phyloP scores from a whole-genome alignment of 2,797 vertebrate genomes.

The Sarcophilus harrisii region DNA sequence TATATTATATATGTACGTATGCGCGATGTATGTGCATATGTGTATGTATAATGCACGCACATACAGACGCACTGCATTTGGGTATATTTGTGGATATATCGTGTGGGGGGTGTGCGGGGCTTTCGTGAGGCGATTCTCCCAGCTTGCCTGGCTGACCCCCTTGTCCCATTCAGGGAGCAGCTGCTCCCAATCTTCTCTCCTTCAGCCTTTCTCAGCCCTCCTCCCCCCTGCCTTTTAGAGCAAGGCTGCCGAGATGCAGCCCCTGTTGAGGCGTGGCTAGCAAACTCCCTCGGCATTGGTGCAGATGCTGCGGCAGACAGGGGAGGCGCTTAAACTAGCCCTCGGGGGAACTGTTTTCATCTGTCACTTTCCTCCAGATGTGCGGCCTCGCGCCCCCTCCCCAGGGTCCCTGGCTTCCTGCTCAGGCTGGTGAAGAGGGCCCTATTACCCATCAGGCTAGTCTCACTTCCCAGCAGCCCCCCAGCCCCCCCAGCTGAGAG shows the following conservation, averaged over 20 bases:
- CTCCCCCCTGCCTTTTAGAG: not conserved
- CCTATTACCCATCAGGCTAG: not conserved
- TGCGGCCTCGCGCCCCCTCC: not conserved
- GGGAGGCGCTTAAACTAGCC: not conserved
- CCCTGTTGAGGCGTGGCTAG: not conserved
- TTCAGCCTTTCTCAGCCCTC: no score
- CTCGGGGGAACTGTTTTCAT: not conserved
- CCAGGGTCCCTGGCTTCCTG: not conserved
- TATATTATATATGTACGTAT: no score
- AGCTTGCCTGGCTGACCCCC: no score
- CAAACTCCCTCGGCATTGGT: not conserved
- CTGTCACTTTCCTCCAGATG: constrained; percentile 6
- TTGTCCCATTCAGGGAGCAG: no score
- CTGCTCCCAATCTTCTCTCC: no score
- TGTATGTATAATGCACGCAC: no score
- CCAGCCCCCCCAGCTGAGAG: no score
- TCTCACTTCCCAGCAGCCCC: not conserved
- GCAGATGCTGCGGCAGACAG: not conserved
- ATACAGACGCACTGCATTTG: no score
- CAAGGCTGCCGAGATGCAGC: not conserved
- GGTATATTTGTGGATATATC: no score
- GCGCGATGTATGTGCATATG: no score
- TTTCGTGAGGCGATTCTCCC: no score
- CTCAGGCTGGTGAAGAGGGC: not conserved
- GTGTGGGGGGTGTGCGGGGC: no score